A percentile compares a stretch with the other conserved stretches of the same genome.
phyloP scores from a whole-genome alignment of 2,888 invertebrate genomes.

The Aspidapion aeneum region DNA sequence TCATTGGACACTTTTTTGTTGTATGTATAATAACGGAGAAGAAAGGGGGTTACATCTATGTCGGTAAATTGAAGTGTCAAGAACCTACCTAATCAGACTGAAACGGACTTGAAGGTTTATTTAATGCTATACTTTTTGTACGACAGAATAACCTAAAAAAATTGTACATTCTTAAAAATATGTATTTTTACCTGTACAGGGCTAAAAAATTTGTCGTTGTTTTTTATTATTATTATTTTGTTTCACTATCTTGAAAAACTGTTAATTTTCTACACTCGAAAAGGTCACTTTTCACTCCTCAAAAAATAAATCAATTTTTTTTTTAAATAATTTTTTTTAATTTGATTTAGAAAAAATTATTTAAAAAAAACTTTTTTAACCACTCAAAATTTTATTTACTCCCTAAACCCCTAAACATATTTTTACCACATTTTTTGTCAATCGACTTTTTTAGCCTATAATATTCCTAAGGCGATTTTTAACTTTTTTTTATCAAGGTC shows the following conservation, averaged over 20 bases:
- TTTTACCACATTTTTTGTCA: not conserved
- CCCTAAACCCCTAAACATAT: not conserved
- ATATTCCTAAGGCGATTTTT: not conserved
- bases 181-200: not conserved
- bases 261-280: not conserved
- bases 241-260: not conserved
- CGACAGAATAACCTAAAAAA: too few relatives aligned
- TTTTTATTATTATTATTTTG: not conserved
- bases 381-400: too few relatives aligned
- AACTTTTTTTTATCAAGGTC: not conserved
- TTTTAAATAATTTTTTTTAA: too few relatives aligned
- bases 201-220: not conserved
- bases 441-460: not conserved
- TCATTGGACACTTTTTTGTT: too few relatives aligned
- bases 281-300: not conserved
- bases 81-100: too few relatives aligned
- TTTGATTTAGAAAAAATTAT: too few relatives aligned
- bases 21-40: too few relatives aligned
- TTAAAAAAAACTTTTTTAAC: too few relatives aligned
- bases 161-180: not conserved
- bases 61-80: too few relatives aligned
- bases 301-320: not conserved
- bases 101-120: too few relatives aligned
- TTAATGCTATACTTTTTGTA: too few relatives aligned
- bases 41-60: too few relatives aligned